These are phyloP conservation scores for Eledone cirrhosa DNA, from an alignment of 2,888 invertebrate genomes.

Conservation along the genomic window DNA sequence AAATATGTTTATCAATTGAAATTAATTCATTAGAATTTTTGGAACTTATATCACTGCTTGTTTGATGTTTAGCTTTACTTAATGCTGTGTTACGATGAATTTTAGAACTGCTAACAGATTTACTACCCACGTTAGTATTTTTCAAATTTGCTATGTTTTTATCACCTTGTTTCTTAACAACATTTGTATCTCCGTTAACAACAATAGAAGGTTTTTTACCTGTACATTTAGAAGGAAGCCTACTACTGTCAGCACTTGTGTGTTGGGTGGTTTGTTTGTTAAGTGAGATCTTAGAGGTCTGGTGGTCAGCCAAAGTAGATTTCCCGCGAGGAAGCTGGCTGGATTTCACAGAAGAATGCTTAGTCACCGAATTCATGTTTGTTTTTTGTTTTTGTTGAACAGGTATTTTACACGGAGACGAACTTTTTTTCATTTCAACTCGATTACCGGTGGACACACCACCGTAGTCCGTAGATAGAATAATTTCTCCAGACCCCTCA, in stretches of 20 bases:
- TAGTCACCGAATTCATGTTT: background rate
- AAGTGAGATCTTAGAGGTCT: background rate
- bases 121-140: background rate
- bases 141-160: conserved; percentile 11
- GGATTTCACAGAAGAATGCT: background rate
- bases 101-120: conserved; percentile 4
- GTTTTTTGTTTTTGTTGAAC: background rate
- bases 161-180: conserved; percentile 4
- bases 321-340: conserved; percentile 22
- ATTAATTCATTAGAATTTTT: background rate
- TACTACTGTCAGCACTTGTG: background rate
- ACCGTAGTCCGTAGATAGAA: too few species aligned
- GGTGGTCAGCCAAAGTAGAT: background rate
- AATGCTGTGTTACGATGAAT: conserved; percentile 8
- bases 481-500: too few species aligned
- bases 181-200: background rate
- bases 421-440: background rate
- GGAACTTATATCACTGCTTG: background rate
- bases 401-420: conserved; percentile 11
- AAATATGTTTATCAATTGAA: too few species aligned
- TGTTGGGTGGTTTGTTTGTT: background rate
- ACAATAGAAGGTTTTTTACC: background rate
- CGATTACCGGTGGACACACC: too few species aligned
- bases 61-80: background rate
- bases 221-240: background rate